These are phyloP conservation scores for Atrichornis clamosus DNA, from an alignment of 2,113 vertebrate genomes.

Conservation along the genomic window DNA sequence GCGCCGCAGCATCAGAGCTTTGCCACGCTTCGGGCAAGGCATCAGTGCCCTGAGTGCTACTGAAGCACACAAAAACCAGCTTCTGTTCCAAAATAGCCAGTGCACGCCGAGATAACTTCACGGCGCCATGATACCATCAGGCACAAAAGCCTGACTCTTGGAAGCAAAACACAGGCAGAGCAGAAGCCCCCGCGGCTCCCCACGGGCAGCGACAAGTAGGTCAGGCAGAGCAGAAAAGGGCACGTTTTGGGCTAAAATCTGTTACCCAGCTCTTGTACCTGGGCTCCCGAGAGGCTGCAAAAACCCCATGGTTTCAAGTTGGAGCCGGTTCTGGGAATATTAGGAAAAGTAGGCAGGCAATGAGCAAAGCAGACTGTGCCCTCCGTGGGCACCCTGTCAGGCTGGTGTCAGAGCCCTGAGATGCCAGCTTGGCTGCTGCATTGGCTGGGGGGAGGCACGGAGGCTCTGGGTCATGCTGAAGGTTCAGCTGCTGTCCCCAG, in stretches of 20 bases:
- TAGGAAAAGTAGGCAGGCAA: neutral
- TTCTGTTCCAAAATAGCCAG: neutral
- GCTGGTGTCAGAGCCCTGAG: neutral
- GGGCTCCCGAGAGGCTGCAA: neutral
- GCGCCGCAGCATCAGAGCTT: accelerated
- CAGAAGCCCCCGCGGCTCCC: accelerated
- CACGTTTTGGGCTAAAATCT: neutral
- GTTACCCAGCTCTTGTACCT: neutral
- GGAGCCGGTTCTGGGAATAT: neutral
- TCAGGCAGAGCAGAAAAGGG: neutral
- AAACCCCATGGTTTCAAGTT: neutral
- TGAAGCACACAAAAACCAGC: neutral
- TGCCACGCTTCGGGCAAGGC: neutral
- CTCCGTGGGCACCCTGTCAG: neutral
- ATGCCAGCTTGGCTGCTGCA: neutral
- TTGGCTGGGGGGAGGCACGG: neutral
- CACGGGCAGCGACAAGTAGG: neutral
- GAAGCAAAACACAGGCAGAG: neutral
- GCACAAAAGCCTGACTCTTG: neutral
- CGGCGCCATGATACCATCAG: neutral
- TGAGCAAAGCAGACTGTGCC: neutral
- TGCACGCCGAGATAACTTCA: neutral
- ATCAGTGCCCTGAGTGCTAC: neutral
- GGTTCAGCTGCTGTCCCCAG: neutral
- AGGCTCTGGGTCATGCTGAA: neutral